Conservation (phyloP, 2,797 vertebrate genomes). For the Spinibarbus caldwelli region DNA sequence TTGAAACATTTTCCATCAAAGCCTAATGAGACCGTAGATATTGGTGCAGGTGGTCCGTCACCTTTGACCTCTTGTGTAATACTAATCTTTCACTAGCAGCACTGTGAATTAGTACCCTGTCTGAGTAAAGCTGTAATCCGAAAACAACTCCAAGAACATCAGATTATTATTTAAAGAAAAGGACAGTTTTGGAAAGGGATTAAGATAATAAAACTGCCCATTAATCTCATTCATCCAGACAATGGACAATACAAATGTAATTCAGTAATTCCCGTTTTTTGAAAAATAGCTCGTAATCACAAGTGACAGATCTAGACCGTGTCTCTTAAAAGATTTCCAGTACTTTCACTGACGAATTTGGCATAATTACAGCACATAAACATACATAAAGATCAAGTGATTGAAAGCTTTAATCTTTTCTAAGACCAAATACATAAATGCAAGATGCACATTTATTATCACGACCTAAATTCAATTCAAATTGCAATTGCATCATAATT, state of each 20-base stretch:
- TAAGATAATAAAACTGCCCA: conserved; percentile 67
- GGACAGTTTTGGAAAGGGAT: conserved; percentile 74
- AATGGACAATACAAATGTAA: conserved; percentile 71
- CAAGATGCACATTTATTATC: background rate
- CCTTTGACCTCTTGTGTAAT: conserved; percentile 16
- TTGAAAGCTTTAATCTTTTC: background rate
- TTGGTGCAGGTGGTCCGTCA: background rate
- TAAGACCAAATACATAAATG: background rate
- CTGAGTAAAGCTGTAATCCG: conserved; percentile 70
- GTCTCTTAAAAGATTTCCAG: conserved; percentile 21
- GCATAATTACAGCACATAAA: conserved; percentile 9
- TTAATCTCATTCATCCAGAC: conserved; percentile 79
- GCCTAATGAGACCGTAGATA: background rate
- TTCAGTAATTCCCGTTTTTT: conserved; percentile 70
- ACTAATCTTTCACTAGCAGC: conserved; percentile 57
- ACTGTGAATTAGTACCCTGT: conserved; percentile 63
- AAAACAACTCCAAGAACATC: conserved; percentile 75
- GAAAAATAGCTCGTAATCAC: conserved; percentile 68
- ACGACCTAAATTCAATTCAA: background rate
- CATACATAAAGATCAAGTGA: background rate
- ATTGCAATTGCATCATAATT: background rate
- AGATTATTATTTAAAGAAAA: conserved; percentile 74
- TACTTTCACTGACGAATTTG: conserved; percentile 26
- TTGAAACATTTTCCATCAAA: background rate
- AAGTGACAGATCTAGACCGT: conserved; percentile 34